Percentiles rank a stretch among this genome's conserved stretches.
Conservation (phyloP, 2,113 vertebrate genomes). For the Bubo blakistoni region DNA sequence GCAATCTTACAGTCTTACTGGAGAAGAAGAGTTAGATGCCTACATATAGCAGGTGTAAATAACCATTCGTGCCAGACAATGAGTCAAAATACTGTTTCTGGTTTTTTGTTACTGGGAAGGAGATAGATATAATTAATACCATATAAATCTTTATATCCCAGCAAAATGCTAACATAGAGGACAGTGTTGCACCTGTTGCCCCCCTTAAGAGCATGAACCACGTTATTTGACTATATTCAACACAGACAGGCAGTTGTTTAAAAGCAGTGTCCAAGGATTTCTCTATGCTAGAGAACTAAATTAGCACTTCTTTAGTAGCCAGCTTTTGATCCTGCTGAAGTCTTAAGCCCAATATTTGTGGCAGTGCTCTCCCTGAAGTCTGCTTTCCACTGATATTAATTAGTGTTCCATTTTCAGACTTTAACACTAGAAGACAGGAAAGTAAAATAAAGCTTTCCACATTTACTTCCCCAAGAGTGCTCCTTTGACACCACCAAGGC, state of each 20-base stretch:
- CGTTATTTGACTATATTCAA: background rate
- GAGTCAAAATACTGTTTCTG: background rate
- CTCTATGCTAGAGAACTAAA: background rate
- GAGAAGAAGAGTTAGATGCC: background rate
- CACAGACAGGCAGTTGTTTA: background rate
- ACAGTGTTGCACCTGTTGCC: background rate
- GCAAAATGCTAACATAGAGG: background rate
- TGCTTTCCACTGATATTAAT: background rate
- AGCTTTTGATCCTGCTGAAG: background rate
- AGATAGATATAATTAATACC: background rate
- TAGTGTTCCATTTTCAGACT: background rate
- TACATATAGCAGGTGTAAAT: background rate
- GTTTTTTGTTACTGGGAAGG: background rate
- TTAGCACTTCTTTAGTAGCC: background rate
- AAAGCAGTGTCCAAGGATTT: background rate
- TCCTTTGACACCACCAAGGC: background rate
- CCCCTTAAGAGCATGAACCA: background rate
- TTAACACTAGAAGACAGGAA: background rate
- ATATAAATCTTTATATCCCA: background rate
- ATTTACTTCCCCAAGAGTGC: background rate
- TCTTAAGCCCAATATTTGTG: background rate
- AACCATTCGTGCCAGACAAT: background rate
- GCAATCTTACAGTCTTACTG: background rate
- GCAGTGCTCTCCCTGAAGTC: background rate
- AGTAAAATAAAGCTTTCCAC: background rate